These are phyloP conservation scores for Mesocentrotus franciscanus DNA, from an alignment of 53 echinoderm and acorn worm species.

Conservation along the genomic window DNA sequence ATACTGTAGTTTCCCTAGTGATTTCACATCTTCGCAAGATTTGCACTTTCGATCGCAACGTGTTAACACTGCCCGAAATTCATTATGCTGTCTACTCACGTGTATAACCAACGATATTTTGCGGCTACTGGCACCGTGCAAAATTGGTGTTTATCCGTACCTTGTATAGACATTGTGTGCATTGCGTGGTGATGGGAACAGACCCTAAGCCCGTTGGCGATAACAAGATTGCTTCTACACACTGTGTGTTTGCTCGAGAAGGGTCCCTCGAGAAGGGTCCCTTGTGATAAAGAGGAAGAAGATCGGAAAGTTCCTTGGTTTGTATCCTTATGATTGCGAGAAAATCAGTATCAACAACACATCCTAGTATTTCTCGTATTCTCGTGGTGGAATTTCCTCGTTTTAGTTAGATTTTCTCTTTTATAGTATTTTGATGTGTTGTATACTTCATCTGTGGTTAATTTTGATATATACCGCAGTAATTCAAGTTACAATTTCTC, in stretches of 20 bases:
- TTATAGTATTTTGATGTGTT: not conserved
- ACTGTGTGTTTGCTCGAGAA: not conserved
- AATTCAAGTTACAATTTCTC: not conserved
- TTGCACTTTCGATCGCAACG: slow-evolving; percentile 39
- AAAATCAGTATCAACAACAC: not conserved
- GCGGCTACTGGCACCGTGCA: not conserved
- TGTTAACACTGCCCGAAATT: not conserved
- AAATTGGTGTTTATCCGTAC: not conserved
- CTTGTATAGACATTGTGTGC: not conserved
- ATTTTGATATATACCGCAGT: no score
- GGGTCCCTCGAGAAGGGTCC: not conserved
- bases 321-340: not conserved
- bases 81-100: not conserved
- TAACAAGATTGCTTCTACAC: slow-evolving; percentile 16
- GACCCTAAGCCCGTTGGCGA: not conserved
- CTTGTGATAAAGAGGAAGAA: not conserved
- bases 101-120: not conserved
- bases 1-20: slow-evolving; percentile 1
- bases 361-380: not conserved
- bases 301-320: not conserved
- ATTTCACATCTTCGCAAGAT: not conserved
- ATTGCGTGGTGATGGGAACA: not conserved
- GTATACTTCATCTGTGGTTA: not conserved
- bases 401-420: not conserved
- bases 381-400: not conserved